phyloP scores from a whole-genome alignment of 2,888 invertebrate genomes.

The Salticus scenicus region DNA sequence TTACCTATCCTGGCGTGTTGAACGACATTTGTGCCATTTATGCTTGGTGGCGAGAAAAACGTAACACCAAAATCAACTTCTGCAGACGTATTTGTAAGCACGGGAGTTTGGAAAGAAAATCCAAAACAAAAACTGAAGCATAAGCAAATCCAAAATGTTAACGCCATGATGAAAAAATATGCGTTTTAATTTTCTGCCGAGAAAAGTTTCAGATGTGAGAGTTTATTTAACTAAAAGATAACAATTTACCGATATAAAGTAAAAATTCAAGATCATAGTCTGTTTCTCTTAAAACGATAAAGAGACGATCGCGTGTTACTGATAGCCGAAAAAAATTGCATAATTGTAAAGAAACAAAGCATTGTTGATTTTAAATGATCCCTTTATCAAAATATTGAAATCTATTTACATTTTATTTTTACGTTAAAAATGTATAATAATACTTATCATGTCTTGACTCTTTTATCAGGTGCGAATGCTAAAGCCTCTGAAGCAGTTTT shows the following conservation, averaged over 20 bases:
- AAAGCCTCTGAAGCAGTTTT: no score
- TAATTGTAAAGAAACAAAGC: background rate
- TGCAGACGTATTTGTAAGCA: background rate
- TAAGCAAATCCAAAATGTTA: background rate
- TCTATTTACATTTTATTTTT: background rate
- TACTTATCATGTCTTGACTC: background rate
- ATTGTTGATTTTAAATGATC: background rate
- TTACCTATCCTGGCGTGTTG: conserved; percentile 30
- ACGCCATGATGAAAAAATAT: no score
- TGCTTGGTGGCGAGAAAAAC: background rate
- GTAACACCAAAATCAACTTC: background rate
- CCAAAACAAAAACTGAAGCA: background rate
- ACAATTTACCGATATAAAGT: background rate
- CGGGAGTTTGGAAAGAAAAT: background rate
- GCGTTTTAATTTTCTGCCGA: background rate
- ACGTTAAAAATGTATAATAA: background rate
- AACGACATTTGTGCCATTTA: background rate
- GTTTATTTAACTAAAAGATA: background rate
- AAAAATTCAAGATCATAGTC: background rate
- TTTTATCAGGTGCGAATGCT: no score
- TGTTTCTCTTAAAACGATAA: conserved; percentile 23
- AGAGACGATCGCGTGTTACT: background rate
- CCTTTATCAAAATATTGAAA: background rate
- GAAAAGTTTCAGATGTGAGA: background rate
- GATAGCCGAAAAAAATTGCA: background rate